These are phyloP conservation scores for Microplitis demolitor DNA, from an alignment of 1,140 invertebrate species.

Conservation along the genomic window DNA sequence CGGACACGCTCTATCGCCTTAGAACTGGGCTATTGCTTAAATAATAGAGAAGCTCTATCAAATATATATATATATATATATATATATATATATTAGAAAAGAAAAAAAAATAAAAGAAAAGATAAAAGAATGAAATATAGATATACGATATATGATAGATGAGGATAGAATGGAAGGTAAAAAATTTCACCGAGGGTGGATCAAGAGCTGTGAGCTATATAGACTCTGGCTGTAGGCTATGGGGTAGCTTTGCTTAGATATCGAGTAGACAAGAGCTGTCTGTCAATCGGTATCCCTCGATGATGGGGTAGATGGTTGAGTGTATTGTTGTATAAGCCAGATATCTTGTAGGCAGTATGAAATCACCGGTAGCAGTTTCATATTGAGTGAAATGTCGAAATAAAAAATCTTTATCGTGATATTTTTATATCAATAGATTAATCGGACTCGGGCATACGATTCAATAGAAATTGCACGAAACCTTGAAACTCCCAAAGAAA, in stretches of 20 bases:
- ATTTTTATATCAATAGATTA: too few relatives aligned
- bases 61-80: too few relatives aligned
- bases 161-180: not conserved
- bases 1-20: constrained; percentile 58
- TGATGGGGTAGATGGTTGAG: not conserved
- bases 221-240: not conserved
- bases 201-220: not conserved
- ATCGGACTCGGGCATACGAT: too few relatives aligned
- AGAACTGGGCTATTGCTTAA: constrained; percentile 31
- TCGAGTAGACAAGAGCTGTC: constrained; percentile 47
- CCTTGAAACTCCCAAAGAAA: too few relatives aligned
- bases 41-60: not conserved
- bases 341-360: not conserved
- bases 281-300: constrained; percentile 34
- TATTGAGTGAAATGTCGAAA: too few relatives aligned
- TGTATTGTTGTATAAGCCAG: constrained; percentile 19
- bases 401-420: too few relatives aligned
- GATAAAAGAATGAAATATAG: not conserved
- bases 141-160: not conserved
- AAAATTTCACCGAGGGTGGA: not conserved
- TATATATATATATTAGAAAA: not conserved
- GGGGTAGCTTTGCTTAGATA: constrained; percentile 37
- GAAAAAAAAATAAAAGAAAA: not conserved
- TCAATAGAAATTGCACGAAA: too few relatives aligned
- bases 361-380: too few relatives aligned